Evolutionary conservation across 2,113 vertebrate genomes (phyloP).

Genomic region (Ranitomeya variabilis): DNA sequence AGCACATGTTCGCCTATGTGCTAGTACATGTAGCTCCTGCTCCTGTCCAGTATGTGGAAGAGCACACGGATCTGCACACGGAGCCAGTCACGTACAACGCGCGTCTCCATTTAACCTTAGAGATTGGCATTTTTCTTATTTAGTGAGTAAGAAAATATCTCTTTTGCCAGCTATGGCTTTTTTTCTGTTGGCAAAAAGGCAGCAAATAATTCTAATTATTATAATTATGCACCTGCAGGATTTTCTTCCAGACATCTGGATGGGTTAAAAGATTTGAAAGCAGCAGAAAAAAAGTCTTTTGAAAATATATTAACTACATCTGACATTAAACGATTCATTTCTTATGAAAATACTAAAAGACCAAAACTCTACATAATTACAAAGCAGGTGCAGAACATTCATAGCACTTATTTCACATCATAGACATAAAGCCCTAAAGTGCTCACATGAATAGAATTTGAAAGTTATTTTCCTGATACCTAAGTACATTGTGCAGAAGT

Average conservation of each 20-base stretch:
- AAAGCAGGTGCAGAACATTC: conserved; percentile 28
- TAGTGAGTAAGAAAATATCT: background rate
- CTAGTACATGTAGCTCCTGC: too few species aligned
- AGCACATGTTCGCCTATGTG: too few species aligned
- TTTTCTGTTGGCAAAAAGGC: conserved; percentile 14
- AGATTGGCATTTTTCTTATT: background rate
- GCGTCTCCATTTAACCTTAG: background rate
- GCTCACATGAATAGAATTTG: background rate
- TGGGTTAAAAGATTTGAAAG: conserved; percentile 18
- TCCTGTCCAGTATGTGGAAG: too few species aligned
- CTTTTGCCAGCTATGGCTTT: background rate
- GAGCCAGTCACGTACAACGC: too few species aligned
- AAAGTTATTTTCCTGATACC: background rate
- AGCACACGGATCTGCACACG: too few species aligned
- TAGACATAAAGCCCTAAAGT: background rate
- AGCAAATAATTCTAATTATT: conserved; percentile 29
- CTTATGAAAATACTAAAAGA: conserved; percentile 18
- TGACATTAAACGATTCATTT: conserved; percentile 12
- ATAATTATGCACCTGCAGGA: conserved; percentile 29
- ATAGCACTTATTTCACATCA: background rate
- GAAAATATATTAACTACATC: conserved; percentile 20
- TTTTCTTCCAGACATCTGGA: conserved; percentile 30
- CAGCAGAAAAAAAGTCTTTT: background rate
- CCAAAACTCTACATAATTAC: conserved; percentile 3
- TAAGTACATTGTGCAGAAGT: too few species aligned